Conservation (phyloP, 1,140 invertebrate species). For the roundworm (Caenorhabditis elegans) region WBcel235 BX284602.5:10011501-10012000, state of each 20-base stretch:
- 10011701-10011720: background rate
- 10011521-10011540: background rate
- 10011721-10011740: conserved; percentile 15
- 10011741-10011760: no score
- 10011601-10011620: background rate
- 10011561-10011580: background rate
- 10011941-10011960: conserved; percentile 27
- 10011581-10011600: background rate
- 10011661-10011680: background rate
- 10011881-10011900: background rate
- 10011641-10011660: background rate
- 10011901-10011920: background rate
- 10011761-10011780: no score
- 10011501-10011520: background rate
- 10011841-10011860: no score
- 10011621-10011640: background rate
- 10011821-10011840: no score
- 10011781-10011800: no score
- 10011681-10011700: background rate
- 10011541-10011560: conserved; percentile 25
- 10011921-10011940: background rate
- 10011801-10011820: no score
- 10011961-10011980: background rate
- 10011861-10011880: conserved; percentile 18
- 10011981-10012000: background rate